A percentile compares a stretch with the other conserved stretches of the same genome.
Evolutionary conservation across 2,888 invertebrate species (phyloP).

Genomic region (Drosophila atripex): DNA sequence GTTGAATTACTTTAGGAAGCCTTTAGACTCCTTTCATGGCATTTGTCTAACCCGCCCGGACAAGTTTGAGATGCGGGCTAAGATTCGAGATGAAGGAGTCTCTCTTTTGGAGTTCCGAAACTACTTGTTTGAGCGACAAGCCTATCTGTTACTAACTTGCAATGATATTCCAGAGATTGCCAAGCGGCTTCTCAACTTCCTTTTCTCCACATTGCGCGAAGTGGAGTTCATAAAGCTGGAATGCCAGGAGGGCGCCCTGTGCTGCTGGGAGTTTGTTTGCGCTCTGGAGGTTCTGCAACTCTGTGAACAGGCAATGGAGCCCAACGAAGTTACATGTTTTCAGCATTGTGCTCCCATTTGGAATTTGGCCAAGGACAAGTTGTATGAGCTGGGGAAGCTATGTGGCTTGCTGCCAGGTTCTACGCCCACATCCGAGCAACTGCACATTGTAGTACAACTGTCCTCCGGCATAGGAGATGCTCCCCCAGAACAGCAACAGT

Average conservation of each 20-base stretch:
- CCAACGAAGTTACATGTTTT: constrained; percentile 90
- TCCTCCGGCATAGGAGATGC: constrained; percentile 96
- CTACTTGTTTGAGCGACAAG: constrained; percentile 96
- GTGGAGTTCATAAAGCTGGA: constrained; percentile 91
- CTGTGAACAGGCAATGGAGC: constrained; percentile 89
- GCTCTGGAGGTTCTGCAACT: constrained; percentile 94
- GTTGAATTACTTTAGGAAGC: constrained; percentile 91
- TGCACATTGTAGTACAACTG: constrained; percentile 94
- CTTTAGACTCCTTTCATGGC: constrained; percentile 93
- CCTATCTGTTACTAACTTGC: constrained; percentile 88
- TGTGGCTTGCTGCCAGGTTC: constrained; percentile 95
- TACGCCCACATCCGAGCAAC: constrained; percentile 92
- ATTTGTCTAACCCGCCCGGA: constrained; percentile 87
- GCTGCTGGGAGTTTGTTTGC: constrained; percentile 97
- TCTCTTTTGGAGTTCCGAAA: constrained; percentile 95
- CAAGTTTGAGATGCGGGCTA: constrained; percentile 85
- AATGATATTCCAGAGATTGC: constrained; percentile 88
- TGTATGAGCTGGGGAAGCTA: constrained; percentile 90
- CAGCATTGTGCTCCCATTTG: constrained; percentile 93
- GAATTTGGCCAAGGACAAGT: constrained; percentile 94
- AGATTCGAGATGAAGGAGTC: constrained; percentile 83
- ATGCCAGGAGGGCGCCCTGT: constrained; percentile 92
- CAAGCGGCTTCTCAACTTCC: constrained; percentile 93
- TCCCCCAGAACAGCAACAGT: constrained; percentile 82
- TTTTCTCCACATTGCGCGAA: constrained; percentile 95